phyloP scores from a whole-genome alignment of 1,140 invertebrate species.

The Macrosteles quadrilineatus region DNA sequence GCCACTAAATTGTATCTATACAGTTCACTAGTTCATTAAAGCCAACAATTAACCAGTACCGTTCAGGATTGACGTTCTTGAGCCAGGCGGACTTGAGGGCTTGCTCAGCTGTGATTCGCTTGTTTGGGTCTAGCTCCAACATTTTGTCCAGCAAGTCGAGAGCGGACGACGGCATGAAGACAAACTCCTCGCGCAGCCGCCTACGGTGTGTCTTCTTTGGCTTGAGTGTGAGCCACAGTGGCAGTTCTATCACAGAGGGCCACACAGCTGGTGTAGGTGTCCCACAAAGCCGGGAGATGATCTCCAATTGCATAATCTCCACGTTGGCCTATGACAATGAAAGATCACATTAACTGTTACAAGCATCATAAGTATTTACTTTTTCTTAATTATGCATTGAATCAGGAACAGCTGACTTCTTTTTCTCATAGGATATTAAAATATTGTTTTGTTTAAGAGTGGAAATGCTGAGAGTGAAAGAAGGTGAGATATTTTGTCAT shows the following conservation, averaged over 20 bases:
- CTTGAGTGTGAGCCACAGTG: conserved; percentile 88
- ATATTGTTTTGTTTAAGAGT: too few species aligned
- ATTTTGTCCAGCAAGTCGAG: conserved; percentile 95
- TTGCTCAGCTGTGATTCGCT: conserved; percentile 91
- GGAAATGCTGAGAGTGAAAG: too few species aligned
- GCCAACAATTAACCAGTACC: too few species aligned
- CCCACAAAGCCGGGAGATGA: conserved; percentile 94
- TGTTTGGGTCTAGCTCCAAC: conserved; percentile 93
- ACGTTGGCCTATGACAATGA: conserved; percentile 82
- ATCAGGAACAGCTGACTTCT: too few species aligned
- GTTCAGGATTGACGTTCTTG: conserved; percentile 84
- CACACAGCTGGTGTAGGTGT: conserved; percentile 96
- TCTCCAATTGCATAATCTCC: conserved; percentile 93
- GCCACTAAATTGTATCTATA: too few species aligned
- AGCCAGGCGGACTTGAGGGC: conserved; percentile 95
- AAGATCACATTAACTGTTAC: too few species aligned
- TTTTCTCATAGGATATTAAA: too few species aligned
- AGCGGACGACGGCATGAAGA: conserved; percentile 84
- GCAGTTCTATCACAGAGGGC: conserved; percentile 95
- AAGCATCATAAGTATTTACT: too few species aligned
- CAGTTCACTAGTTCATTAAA: too few species aligned
- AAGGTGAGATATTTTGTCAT: too few species aligned
- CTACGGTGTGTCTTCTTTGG: conserved; percentile 89
- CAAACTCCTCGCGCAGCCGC: conserved; percentile 89
- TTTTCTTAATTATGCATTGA: too few species aligned